These are phyloP conservation scores for Clostera curtula DNA, from an alignment of 2,888 invertebrate genomes.

Conservation along the genomic window DNA sequence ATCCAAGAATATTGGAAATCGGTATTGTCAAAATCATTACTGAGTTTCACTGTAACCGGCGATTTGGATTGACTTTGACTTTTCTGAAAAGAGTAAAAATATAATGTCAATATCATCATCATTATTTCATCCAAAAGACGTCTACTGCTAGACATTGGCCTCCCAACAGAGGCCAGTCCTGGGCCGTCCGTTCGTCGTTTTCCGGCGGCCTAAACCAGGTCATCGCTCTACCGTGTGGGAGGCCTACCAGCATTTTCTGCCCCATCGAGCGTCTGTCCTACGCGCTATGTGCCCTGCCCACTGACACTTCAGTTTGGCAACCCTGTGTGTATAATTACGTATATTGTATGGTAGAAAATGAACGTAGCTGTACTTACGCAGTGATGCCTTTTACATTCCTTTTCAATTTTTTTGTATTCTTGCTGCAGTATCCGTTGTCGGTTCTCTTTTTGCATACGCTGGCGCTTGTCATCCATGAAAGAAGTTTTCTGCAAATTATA, in stretches of 20 bases:
- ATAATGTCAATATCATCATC: no score
- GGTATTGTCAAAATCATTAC: slow-evolving; percentile 26
- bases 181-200: no score
- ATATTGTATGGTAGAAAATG: not conserved
- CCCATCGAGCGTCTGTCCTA: no score
- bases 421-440: slow-evolving; percentile 52
- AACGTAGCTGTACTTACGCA: slow-evolving; percentile 1
- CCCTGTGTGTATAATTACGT: slow-evolving; percentile 1
- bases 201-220: no score
- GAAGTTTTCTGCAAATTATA: slow-evolving; percentile 41
- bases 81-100: slow-evolving; percentile 17
- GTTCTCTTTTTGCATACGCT: slow-evolving; percentile 38
- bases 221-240: no score
- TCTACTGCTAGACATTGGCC: no score
- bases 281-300: no score
- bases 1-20: slow-evolving; percentile 64
- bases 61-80: slow-evolving; percentile 29
- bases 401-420: slow-evolving; percentile 53
- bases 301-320: no score
- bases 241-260: no score
- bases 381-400: slow-evolving; percentile 38
- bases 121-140: no score
- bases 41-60: slow-evolving; percentile 20
- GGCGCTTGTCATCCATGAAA: slow-evolving; percentile 48
- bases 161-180: no score